Conservation (phyloP, 2,113 vertebrate species). For the Piprites chloris region DNA sequence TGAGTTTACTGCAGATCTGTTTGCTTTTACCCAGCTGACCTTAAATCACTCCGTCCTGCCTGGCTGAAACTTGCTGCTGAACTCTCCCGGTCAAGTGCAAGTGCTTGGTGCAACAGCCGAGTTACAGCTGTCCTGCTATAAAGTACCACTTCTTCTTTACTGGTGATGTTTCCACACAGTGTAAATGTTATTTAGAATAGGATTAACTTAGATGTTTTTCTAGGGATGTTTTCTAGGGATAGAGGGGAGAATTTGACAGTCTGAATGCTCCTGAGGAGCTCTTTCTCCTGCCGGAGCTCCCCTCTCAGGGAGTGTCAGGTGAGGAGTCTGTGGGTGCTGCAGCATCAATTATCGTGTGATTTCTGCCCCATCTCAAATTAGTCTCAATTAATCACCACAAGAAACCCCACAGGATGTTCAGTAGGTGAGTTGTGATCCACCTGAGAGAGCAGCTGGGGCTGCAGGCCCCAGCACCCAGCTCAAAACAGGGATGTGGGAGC, state of each 20-base stretch:
- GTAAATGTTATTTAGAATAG: accelerated
- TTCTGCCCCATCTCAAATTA: background rate
- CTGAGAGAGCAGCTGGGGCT: background rate
- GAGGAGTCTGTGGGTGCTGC: background rate
- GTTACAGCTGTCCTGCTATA: background rate
- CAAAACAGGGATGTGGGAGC: background rate
- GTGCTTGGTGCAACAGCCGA: background rate
- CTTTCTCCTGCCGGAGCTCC: background rate
- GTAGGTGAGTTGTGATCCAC: background rate
- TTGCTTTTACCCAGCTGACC: background rate
- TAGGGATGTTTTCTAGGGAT: background rate
- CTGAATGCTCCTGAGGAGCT: background rate
- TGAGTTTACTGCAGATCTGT: background rate
- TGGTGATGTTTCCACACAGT: background rate
- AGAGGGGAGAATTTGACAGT: background rate
- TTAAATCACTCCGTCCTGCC: background rate
- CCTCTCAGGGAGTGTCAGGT: background rate
- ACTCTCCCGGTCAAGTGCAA: too few relatives aligned
- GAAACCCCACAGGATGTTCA: background rate
- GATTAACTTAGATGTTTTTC: background rate
- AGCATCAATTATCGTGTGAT: background rate
- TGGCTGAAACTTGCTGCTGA: background rate
- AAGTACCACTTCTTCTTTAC: background rate
- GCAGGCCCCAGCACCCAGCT: background rate
- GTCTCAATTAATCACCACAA: background rate